Percentiles rank a stretch among this genome's conserved stretches.
Conservation (phyloP, 53 echinoderm and acorn worm genomes). For the Mesocentrotus franciscanus region DNA sequence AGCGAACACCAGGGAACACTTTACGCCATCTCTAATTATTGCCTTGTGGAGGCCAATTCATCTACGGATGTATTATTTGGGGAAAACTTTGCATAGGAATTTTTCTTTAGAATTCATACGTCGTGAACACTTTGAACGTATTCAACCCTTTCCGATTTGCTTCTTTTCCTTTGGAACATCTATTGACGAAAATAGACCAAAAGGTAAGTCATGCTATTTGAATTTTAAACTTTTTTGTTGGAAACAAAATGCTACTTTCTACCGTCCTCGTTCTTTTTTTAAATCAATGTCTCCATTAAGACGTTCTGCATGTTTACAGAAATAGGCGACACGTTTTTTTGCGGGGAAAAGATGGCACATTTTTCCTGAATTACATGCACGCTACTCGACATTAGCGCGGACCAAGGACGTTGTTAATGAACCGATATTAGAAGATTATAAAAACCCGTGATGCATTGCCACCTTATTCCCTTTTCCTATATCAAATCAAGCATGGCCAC, state of each 20-base stretch:
- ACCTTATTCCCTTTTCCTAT: neutral
- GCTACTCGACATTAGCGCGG: neutral
- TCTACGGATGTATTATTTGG: neutral
- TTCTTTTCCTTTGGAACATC: neutral
- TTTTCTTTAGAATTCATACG: neutral
- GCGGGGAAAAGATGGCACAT: neutral
- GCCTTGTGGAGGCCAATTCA: neutral
- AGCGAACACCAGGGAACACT: conserved; percentile 6
- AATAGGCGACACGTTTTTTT: neutral
- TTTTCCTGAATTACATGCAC: neutral
- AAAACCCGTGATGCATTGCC: neutral
- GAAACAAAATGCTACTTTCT: neutral
- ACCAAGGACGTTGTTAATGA: conserved; percentile 17
- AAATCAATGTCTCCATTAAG: neutral
- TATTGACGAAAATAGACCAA: neutral
- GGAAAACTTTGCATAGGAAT: neutral
- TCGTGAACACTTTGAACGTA: neutral
- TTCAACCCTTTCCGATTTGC: neutral
- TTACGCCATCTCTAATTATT: conserved; percentile 1
- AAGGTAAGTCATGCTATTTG: neutral
- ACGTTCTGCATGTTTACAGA: neutral
- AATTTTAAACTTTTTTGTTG: neutral
- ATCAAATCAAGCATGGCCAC: neutral
- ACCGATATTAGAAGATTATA: conserved; percentile 33
- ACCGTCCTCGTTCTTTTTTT: neutral